phyloP scores from a whole-genome alignment of 2,113 vertebrate species.

The Eclectus roratus region DNA sequence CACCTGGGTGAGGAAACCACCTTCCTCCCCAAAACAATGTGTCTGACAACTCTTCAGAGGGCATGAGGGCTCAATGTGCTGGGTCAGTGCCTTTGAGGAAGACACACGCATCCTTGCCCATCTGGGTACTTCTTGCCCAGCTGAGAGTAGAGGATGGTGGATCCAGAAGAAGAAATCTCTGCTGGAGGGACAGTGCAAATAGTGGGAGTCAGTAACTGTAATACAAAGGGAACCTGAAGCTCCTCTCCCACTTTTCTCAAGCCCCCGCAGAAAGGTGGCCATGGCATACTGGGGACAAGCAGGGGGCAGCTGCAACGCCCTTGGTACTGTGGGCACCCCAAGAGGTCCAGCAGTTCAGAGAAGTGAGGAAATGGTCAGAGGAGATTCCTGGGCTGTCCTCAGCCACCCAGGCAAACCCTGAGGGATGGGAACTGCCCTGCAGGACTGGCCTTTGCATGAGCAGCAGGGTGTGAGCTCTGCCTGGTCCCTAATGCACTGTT shows the following conservation, averaged over 20 bases:
- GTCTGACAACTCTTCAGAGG: not conserved
- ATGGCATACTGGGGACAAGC: not conserved
- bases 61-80: fast-evolving
- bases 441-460: not conserved
- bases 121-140: not conserved
- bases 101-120: not conserved
- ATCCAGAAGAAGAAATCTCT: not conserved
- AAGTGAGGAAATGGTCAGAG: not conserved
- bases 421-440: not conserved
- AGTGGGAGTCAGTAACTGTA: not conserved
- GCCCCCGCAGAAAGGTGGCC: not conserved
- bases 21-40: not conserved
- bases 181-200: fast-evolving
- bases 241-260: not conserved
- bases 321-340: not conserved
- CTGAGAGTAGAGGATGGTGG: not conserved
- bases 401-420: not conserved
- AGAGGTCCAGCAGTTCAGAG: not conserved
- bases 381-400: not conserved
- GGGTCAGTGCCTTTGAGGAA: not conserved
- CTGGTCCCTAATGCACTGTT: not conserved
- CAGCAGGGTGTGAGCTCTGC: not conserved
- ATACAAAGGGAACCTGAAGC: not conserved
- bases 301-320: not conserved
- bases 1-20: not conserved